Conservation (phyloP, 2,888 invertebrate genomes). For the Tortrix viridana region DNA sequence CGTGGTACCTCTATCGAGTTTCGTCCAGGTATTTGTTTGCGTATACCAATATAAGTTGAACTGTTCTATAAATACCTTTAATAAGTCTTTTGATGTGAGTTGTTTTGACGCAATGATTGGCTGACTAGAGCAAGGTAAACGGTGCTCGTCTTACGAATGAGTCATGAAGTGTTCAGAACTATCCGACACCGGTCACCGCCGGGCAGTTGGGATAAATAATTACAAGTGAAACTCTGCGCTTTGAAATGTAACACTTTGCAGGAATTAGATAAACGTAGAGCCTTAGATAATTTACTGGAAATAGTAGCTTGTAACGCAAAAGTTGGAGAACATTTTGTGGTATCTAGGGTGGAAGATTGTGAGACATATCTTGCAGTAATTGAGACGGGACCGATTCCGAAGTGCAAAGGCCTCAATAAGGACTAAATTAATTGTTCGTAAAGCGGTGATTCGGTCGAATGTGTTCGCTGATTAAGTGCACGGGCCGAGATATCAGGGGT, state of each 20-base stretch:
- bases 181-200: slow-evolving; percentile 66
- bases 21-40: slow-evolving; percentile 30
- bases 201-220: slow-evolving; percentile 71
- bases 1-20: slow-evolving; percentile 38
- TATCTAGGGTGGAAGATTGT: neutral
- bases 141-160: slow-evolving; percentile 46
- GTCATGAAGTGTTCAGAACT: slow-evolving; percentile 55
- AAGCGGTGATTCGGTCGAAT: slow-evolving; percentile 73
- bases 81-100: neutral
- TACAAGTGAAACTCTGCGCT: slow-evolving; percentile 70
- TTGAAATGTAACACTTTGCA: slow-evolving; percentile 71
- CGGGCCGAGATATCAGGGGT: slow-evolving; percentile 67
- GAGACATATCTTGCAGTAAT: slow-evolving; percentile 37
- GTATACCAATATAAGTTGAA: neutral
- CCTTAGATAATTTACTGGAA: slow-evolving; percentile 42
- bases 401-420: slow-evolving; percentile 59
- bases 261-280: slow-evolving; percentile 57
- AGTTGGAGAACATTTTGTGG: no score
- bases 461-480: slow-evolving; percentile 77
- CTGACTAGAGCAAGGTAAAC: slow-evolving; percentile 38
- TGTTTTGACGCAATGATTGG: slow-evolving; percentile 11
- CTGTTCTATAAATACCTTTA: no score
- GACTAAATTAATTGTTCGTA: slow-evolving; percentile 76
- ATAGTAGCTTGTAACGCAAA: neutral
- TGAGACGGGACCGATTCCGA: slow-evolving; percentile 49